These are phyloP conservation scores for Nyctalus aviator DNA, from an alignment of 2,797 vertebrate genomes.

Conservation along the genomic window DNA sequence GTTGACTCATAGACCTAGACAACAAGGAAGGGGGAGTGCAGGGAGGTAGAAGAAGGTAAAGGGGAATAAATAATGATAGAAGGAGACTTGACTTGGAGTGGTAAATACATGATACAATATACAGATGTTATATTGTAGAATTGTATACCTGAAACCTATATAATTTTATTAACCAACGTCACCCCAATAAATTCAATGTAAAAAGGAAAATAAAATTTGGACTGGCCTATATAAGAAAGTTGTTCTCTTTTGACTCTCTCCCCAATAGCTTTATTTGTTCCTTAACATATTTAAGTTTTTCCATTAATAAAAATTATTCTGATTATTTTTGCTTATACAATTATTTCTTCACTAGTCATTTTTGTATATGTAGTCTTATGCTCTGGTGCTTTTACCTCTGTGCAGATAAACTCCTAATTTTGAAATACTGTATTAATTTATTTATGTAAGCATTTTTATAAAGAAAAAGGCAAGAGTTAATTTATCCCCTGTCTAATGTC, in stretches of 20 bases:
- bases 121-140: not conserved
- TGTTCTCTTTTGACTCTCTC: not conserved
- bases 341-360: not conserved
- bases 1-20: not conserved
- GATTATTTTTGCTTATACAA: not conserved
- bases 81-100: not conserved
- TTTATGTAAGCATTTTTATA: not conserved
- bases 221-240: not conserved
- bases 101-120: not conserved
- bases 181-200: not conserved
- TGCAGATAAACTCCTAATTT: constrained; percentile 2
- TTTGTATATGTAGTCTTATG: not conserved
- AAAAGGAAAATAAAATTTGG: not conserved
- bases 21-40: not conserved
- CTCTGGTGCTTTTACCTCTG: not conserved
- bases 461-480: not conserved
- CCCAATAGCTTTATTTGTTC: not conserved
- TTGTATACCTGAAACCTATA: not conserved
- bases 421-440: not conserved
- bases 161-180: not conserved
- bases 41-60: not conserved
- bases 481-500: not conserved
- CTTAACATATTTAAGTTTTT: constrained; percentile 18
- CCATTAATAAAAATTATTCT: not conserved
- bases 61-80: not conserved